Evolutionary conservation across 92 coral and sea anemone genomes (phyloP), one percentile per base, ranked within the genome.

Genomic region (Porites lobata): DNA sequence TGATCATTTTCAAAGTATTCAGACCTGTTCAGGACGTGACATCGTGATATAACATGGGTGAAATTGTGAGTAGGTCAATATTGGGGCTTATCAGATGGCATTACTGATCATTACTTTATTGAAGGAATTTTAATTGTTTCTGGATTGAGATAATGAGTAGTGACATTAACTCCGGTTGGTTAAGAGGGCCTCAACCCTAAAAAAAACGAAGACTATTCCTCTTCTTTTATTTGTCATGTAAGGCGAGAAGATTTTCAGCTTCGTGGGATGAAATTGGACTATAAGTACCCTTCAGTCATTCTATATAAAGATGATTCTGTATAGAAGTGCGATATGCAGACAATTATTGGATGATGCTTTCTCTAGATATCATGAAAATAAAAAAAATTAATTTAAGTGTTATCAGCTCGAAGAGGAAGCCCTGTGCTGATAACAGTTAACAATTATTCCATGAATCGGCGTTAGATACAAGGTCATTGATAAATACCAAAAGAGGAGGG

Each of bases 21-120:
- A 43, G 12, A 17, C 26, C 43, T 51, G 50, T 6, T 57, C 19
- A 26, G 69, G 56, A 17, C 78, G 86, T 82, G 86, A 82, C 77
- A n/a, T 2, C 9, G 43, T 71, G 70, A 38, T n/a, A 54, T 57
- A 53, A 18, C 24, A 59, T 58, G 13, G 32, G 15, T 11, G 53
- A 56, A 70, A 52, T n/a, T 6, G 19, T 53, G 21, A 7, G 69
- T 22, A 51, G 59, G 32, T 14, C 22, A 26, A 71, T 43, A 70
- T 58, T 54, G 38, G 24, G 68, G 52, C 54, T 68, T 67, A 54
- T 64, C 75, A 80, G 76, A 32, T 62, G 43, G 22, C 69, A 18
- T 56, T 19, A 17, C 21, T 38, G 47, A 69, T 82, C 86, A 69
- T n/a, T 50, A 17, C 43, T 26, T 14, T 38, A 20, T 63, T 66